Conservation (phyloP, 2,113 vertebrate species). For the Penelope pileata region DNA sequence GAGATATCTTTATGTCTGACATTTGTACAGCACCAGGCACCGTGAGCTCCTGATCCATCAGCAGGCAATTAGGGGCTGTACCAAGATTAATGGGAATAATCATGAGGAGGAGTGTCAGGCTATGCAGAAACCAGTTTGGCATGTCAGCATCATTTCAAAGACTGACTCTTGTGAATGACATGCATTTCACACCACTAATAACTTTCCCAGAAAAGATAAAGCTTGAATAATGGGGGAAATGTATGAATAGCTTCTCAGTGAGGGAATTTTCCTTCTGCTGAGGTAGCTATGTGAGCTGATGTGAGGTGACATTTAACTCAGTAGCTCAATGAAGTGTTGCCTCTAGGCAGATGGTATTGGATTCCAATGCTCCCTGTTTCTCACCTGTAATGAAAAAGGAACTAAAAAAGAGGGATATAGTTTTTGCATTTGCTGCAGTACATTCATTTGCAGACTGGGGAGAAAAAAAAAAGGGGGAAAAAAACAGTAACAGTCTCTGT, state of each 20-base stretch:
- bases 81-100: neutral
- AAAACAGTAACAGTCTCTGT: neutral
- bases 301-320: neutral
- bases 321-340: neutral
- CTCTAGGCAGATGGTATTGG: neutral
- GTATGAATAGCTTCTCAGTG: neutral
- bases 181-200: neutral
- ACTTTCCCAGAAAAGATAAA: neutral
- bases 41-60: neutral
- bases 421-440: neutral
- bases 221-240: neutral
- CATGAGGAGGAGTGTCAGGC: neutral
- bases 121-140: neutral
- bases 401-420: neutral
- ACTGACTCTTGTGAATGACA: neutral
- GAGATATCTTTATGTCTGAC: neutral
- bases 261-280: neutral
- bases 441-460: neutral
- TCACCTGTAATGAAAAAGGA: neutral
- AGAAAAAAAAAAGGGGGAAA: too few species aligned
- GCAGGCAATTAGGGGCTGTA: neutral
- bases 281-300: neutral
- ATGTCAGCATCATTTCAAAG: neutral
- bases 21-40: neutral
- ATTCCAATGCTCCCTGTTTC: constrained; percentile 18